Percentiles rank a stretch among this genome's conserved stretches.
Conservation (phyloP, 1,140 invertebrate species). For the Zaprionus camerounensis region DNA sequence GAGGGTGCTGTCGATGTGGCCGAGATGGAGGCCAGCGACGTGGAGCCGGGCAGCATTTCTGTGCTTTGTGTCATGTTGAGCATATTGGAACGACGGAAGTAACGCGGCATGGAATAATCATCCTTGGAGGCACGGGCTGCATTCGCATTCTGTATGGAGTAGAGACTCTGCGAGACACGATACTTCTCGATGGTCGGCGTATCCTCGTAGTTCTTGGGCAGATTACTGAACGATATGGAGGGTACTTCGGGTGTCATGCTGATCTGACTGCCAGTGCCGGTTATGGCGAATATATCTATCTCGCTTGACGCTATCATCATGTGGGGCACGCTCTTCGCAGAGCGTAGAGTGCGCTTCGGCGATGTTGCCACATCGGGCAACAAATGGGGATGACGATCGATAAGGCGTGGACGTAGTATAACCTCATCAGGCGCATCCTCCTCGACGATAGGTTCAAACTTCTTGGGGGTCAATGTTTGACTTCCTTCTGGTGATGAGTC, state of each 20-base stretch:
- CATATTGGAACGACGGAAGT: constrained; percentile 78
- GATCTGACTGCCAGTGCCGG: constrained; percentile 74
- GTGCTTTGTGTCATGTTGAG: constrained; percentile 67
- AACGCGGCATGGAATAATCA: constrained; percentile 83
- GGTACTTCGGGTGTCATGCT: constrained; percentile 84
- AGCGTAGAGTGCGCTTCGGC: constrained; percentile 69
- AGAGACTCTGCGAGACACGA: constrained; percentile 78
- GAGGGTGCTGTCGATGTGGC: constrained; percentile 41
- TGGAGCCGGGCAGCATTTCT: constrained; percentile 62
- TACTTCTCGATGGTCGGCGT: constrained; percentile 84
- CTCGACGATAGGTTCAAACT: constrained; percentile 75
- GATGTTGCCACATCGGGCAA: constrained; percentile 38
- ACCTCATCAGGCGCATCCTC: constrained; percentile 71
- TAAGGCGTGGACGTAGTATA: constrained; percentile 72
- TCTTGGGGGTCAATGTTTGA: constrained; percentile 70
- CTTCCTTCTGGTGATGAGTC: constrained; percentile 76
- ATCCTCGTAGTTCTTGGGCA: constrained; percentile 84
- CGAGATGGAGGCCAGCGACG: constrained; percentile 60
- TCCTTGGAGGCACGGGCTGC: constrained; percentile 62
- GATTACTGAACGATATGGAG: constrained; percentile 77
- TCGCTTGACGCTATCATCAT: constrained; percentile 76
- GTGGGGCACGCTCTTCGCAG: constrained; percentile 80
- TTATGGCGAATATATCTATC: constrained; percentile 81
- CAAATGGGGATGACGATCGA: constrained; percentile 74
- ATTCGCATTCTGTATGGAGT: constrained; percentile 82